Evolutionary conservation across 2,888 invertebrate genomes (phyloP), one percentile per base, ranked within the genome.

Genomic region (Charanyca ferruginea): DNA sequence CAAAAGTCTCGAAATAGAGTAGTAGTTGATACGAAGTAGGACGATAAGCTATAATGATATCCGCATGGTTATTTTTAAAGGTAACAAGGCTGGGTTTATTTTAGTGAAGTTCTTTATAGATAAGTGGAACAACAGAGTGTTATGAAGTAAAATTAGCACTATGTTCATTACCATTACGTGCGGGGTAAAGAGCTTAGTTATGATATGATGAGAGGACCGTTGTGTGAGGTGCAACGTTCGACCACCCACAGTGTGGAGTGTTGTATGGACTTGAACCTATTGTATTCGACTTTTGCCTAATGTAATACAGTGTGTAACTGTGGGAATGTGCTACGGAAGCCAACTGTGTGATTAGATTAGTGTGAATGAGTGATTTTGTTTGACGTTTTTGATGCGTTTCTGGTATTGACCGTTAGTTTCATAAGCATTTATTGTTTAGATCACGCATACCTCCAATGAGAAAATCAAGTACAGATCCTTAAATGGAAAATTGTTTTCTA

Each of bases 281-380:
- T 87, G 87, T 88, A 84, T 85, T 85, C 83, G 77, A 82, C 78
- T 82, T 84, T 82, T 81, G 80, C 80, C 59, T 81, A 85, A 85
- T 80, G 64, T 73, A 78, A 66, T 81, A 57, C 71, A 45, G 59
- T 76, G 66, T 76, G 79, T 74, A 28, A 69, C 81, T 87, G 86
- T 89, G 85, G 80, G 87, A 90, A 90, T 87, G 81, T 77, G 63
- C 77, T 77, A 84, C 89, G 86, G 90, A 86, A 89, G 89, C 83
- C 84, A 71, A 80, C 86, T 85, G 85, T 87, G 84, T 88, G 89
- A 89, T 90, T 87, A 84, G 85, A 90, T 91, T 91, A 89, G 84
- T 87, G 85, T 86, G 90, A 88, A 88, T 87, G 87, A 90, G 79
- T 88, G 90, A 89, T 87, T 88, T 84, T 84, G 84, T 88, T 88